phyloP scores from a whole-genome alignment of 2,888 invertebrate species.

The Penaeus monodon region DNA sequence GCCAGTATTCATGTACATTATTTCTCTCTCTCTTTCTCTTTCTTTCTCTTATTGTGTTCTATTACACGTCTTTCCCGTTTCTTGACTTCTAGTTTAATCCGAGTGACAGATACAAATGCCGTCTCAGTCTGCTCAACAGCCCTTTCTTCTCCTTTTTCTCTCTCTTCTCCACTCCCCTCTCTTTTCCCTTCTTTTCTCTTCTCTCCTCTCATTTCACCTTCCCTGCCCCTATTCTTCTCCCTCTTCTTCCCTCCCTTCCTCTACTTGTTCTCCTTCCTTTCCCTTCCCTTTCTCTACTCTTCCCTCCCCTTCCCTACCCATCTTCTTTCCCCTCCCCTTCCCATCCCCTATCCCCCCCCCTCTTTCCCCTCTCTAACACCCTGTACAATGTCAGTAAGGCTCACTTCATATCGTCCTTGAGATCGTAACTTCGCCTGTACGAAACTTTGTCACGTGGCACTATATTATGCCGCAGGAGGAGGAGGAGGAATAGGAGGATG shows the following conservation, averaged over 20 bases:
- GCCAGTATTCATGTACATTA: neutral
- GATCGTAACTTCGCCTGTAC: conserved; percentile 30
- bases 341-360: neutral
- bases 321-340: neutral
- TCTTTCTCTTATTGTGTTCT: neutral
- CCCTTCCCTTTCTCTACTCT: neutral
- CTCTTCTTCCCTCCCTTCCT: neutral
- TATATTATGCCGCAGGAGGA: conserved; percentile 15
- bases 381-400: conserved; percentile 2
- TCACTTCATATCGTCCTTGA: conserved; percentile 18
- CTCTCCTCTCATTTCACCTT: neutral
- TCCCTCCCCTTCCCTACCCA: neutral
- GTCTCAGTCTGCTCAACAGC: too few relatives aligned
- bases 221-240: neutral
- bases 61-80: too few relatives aligned
- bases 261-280: neutral
- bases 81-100: too few relatives aligned
- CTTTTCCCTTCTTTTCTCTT: too few relatives aligned
- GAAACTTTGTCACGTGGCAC: conserved; percentile 40
- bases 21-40: neutral
- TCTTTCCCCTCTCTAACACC: conserved; percentile 1
- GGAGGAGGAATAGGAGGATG: too few relatives aligned
- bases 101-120: too few relatives aligned
- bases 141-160: too few relatives aligned
- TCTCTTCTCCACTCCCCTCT: too few relatives aligned